phyloP scores from a whole-genome alignment of 1,140 invertebrate genomes.

The Mizuhopecten yessoensis region DNA sequence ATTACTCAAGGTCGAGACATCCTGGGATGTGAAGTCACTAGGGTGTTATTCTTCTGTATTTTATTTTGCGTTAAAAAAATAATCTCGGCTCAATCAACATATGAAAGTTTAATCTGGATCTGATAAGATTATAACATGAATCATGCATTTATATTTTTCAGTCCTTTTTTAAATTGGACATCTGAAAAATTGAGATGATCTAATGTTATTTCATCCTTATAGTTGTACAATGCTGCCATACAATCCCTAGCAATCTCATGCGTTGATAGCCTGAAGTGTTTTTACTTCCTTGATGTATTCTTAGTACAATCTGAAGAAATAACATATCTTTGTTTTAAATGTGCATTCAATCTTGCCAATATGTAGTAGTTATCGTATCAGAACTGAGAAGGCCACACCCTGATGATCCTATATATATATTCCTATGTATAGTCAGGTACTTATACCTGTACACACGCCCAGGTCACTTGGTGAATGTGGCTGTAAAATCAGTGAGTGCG shows the following conservation, averaged over 20 bases:
- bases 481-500: no score
- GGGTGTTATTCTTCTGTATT: conserved; percentile 4
- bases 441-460: no score
- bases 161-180: not conserved
- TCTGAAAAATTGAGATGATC: not conserved
- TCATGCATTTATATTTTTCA: not conserved
- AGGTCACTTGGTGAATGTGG: not conserved
- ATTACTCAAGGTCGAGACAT: not conserved
- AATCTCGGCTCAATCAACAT: not conserved
- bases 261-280: no score
- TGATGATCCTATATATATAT: not conserved
- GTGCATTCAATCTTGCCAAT: not conserved
- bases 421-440: no score
- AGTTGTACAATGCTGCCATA: no score
- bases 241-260: no score
- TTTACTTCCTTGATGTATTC: no score
- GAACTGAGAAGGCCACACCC: not conserved
- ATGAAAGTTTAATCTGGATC: no score
- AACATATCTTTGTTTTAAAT: no score
- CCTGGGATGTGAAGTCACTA: not conserved
- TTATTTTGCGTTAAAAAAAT: no score
- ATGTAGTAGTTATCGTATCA: not conserved
- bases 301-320: no score
- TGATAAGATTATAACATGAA: not conserved
- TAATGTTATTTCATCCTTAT: not conserved